These are phyloP conservation scores for Lasiurus borealis DNA, from an alignment of 2,113 vertebrate genomes.

Conservation along the genomic window DNA sequence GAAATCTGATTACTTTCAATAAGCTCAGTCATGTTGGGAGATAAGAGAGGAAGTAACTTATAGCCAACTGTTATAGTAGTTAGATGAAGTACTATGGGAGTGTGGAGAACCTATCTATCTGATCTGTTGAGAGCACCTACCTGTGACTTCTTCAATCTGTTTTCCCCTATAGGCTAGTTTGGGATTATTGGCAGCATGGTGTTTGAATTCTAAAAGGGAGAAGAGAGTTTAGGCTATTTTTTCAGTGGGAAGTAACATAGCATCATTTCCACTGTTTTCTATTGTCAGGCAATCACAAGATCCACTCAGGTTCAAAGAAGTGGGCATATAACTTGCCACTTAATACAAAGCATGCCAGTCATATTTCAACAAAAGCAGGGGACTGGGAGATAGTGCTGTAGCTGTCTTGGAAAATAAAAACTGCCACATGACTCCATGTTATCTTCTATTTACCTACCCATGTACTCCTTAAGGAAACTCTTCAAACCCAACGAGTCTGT, in stretches of 20 bases:
- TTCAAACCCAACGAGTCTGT: background rate
- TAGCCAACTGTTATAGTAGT: background rate
- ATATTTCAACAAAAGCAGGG: background rate
- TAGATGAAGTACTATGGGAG: background rate
- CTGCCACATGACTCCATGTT: background rate
- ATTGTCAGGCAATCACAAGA: background rate
- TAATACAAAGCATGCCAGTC: background rate
- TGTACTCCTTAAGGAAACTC: background rate
- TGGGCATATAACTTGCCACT: background rate
- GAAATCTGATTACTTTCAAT: conserved; percentile 10
- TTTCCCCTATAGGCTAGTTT: background rate
- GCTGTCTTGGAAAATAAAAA: conserved; percentile 10
- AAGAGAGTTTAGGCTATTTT: background rate
- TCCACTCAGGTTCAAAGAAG: background rate
- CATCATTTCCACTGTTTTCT: background rate
- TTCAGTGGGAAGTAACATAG: background rate
- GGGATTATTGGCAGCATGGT: background rate
- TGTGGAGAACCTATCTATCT: background rate
- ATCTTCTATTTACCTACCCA: background rate
- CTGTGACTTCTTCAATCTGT: background rate
- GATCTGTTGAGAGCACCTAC: background rate
- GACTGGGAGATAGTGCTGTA: background rate
- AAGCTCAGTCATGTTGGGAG: background rate
- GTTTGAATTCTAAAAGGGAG: background rate
- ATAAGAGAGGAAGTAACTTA: background rate